These are phyloP conservation scores for Alexandromys fortis DNA, from an alignment of 2,113 vertebrate genomes.

Conservation along the genomic window DNA sequence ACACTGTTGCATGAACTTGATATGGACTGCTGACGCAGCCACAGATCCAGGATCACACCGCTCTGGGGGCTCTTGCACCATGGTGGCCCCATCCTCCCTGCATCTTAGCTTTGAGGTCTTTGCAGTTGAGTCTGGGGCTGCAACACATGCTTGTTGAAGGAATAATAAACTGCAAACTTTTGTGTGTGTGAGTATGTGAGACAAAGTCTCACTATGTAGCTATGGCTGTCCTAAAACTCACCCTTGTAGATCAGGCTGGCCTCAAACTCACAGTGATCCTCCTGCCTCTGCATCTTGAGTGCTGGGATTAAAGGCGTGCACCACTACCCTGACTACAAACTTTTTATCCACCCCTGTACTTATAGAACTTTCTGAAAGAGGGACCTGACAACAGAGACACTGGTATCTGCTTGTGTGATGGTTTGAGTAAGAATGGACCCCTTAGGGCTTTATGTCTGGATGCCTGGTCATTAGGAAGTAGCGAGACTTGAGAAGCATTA, in stretches of 20 bases:
- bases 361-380: not conserved
- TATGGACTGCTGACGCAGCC: not conserved
- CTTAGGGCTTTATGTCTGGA: not conserved
- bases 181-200: not conserved
- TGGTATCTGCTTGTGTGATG: not conserved
- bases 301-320: not conserved
- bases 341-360: not conserved
- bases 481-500: no score
- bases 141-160: not conserved
- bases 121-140: not conserved
- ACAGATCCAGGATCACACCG: not conserved
- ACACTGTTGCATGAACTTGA: not conserved
- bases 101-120: not conserved
- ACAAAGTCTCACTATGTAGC: not conserved
- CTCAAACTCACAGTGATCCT: not conserved
- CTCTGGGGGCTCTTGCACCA: not conserved
- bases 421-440: not conserved
- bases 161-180: not conserved
- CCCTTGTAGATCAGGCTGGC: not conserved
- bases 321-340: not conserved
- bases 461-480: not conserved
- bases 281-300: not conserved
- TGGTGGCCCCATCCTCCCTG: not conserved
- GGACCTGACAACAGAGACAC: not conserved
- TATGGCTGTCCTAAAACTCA: not conserved